Conservation (phyloP, 2,888 invertebrate genomes). For the Plagodis dolabraria region DNA sequence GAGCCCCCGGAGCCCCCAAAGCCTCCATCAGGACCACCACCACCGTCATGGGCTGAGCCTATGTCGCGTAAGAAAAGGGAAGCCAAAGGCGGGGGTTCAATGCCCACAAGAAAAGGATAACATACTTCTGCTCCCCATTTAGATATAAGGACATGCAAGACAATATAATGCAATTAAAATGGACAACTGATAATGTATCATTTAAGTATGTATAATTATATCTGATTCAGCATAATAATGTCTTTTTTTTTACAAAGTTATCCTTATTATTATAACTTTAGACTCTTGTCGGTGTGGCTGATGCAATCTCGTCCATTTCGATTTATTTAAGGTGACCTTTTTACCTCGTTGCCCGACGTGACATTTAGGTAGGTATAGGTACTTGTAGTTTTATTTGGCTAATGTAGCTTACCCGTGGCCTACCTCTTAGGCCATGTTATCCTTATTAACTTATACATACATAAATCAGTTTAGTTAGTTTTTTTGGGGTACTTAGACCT, state of each 20-base stretch:
- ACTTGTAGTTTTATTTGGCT: too few species aligned
- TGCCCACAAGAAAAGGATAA: slow-evolving; percentile 74
- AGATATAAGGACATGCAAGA: background rate
- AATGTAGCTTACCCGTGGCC: too few species aligned
- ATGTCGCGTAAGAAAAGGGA: slow-evolving; percentile 54
- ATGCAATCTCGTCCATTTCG: too few species aligned
- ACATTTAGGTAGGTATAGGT: too few species aligned
- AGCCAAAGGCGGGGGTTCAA: slow-evolving; percentile 73
- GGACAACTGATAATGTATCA: slow-evolving; percentile 1
- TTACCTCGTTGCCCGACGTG: too few species aligned
- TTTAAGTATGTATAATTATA: background rate
- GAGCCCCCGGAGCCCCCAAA: slow-evolving; percentile 36
- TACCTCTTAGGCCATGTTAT: too few species aligned
- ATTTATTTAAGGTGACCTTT: too few species aligned
- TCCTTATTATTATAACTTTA: too few species aligned
- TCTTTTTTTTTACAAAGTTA: slow-evolving; percentile 4
- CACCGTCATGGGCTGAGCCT: background rate
- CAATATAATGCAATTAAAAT: background rate
- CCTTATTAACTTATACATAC: too few species aligned
- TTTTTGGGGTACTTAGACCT: too few species aligned
- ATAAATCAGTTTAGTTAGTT: too few species aligned
- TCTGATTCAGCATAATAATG: slow-evolving; percentile 2
- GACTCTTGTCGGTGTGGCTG: too few species aligned
- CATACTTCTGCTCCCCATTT: background rate
- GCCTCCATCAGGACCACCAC: slow-evolving; percentile 32